Evolutionary conservation across 2,113 vertebrate genomes (phyloP).

Genomic region (Argyrosomus japonicus): DNA sequence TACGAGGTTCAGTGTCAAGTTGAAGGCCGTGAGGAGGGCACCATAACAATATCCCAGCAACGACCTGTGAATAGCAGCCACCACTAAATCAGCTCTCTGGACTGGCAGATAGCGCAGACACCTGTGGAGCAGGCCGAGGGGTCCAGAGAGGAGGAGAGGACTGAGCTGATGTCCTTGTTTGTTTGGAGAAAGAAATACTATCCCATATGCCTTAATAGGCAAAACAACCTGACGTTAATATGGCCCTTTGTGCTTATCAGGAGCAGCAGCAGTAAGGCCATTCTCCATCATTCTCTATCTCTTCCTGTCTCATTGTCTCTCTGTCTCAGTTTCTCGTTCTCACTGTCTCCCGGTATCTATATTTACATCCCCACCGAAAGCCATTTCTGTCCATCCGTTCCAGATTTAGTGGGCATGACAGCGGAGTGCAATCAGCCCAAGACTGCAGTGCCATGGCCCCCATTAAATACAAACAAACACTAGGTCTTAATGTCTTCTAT

Average conservation of each 20-base stretch:
- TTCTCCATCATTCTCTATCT: conserved; percentile 58
- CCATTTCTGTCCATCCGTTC: conserved; percentile 17
- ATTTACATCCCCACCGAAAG: conserved; percentile 47
- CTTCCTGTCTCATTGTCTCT: conserved; percentile 13
- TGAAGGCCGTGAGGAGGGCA: conserved; percentile 66
- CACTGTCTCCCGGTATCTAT: conserved; percentile 29
- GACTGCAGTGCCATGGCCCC: background rate
- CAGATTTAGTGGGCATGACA: conserved; percentile 35
- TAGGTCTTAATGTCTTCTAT: background rate
- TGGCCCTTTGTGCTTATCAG: conserved; percentile 70
- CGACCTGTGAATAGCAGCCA: conserved; percentile 59
- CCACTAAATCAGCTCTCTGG: conserved; percentile 63
- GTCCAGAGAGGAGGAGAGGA: conserved; percentile 38
- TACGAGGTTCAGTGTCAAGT: conserved; percentile 76
- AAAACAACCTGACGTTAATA: conserved; percentile 60
- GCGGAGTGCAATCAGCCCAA: conserved; percentile 15
- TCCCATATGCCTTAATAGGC: conserved; percentile 29
- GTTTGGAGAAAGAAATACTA: conserved; percentile 56
- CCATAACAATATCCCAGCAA: conserved; percentile 59
- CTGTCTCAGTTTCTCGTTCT: conserved; percentile 28
- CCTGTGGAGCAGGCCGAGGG: conserved; percentile 30
- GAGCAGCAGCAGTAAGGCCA: conserved; percentile 48
- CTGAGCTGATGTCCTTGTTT: conserved; percentile 63
- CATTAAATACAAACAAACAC: conserved; percentile 16
- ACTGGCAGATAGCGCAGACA: conserved; percentile 52